Conservation (phyloP, 2,888 invertebrate genomes). For the Cheilosia variabilis region DNA sequence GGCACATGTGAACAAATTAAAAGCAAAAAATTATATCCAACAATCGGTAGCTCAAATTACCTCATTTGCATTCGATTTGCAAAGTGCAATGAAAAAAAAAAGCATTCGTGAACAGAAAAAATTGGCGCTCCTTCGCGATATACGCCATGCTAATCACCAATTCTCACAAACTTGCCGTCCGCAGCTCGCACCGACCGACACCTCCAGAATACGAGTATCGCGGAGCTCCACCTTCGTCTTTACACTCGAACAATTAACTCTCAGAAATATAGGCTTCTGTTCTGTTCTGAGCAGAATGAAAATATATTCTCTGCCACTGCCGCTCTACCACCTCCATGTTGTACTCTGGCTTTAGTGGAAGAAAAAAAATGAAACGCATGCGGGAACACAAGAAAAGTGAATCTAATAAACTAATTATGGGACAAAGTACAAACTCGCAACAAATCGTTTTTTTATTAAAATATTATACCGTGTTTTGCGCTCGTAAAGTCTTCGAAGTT, state of each 20-base stretch:
- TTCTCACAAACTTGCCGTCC: constrained; percentile 36
- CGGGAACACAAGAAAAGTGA: constrained; percentile 21
- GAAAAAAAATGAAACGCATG: constrained; percentile 1
- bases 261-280: constrained; percentile 16
- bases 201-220: constrained; percentile 9
- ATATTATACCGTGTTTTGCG: neutral
- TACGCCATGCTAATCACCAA: constrained; percentile 37
- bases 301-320: neutral
- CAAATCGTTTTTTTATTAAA: constrained; percentile 42
- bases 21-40: constrained; percentile 6
- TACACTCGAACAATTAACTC: constrained; percentile 33
- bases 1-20: constrained; percentile 61
- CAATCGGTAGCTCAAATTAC: constrained; percentile 42
- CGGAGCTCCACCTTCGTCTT: constrained; percentile 30
- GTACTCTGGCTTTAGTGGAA: neutral
- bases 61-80: constrained; percentile 59
- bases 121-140: constrained; percentile 13
- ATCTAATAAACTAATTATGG: constrained; percentile 56
- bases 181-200: constrained; percentile 33
- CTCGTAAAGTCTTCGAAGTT: constrained; percentile 14
- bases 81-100: constrained; percentile 21
- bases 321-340: neutral
- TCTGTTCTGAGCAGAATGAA: neutral
- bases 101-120: neutral
- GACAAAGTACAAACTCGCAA: constrained; percentile 45